Evolutionary conservation across 1,140 invertebrate species (phyloP), one percentile per base, ranked within the genome.

Genomic region (Trypoxylus dichotomus): DNA sequence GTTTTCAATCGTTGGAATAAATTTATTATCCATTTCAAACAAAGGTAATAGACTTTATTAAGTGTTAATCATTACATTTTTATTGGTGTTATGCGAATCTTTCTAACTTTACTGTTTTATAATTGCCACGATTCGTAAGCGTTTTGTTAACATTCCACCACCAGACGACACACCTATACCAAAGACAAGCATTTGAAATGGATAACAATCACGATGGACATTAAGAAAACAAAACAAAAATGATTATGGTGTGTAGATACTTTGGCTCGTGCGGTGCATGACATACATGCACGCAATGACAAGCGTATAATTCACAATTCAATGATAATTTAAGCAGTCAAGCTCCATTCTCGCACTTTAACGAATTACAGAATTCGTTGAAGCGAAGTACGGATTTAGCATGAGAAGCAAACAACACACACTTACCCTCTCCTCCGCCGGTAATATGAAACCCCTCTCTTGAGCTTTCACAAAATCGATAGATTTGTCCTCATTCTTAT

Each of bases 341-440:
- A 68, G 60, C 60, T 7, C 21, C 21, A 24, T 25, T 68, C 11
- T 24, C 24, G 10, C 11, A 13, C 24, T 68, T 13, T 13, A 29
- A 68, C 60, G 7, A 24, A 63, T 13, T 58, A 37, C 15, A 21
- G 15, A 58, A 58, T 58, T 21, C 47, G 21, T 63, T 27, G 60
- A 25, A 29, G 60, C 24, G 24, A 54, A 6, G 8, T 5, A 68
- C 24, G 11, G 19, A 15, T 29, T 68, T 68, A 6, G 60, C 60
- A 68, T 24, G 5, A 13, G 8, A 21, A 68, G 5, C n/a, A 42
- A 37, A 27, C 8, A 74, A 74, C 0, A 74, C 11, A 41, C 41
- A 68, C 95, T 96, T 92, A 97, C 96, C 94, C 95, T 92, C 85
- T 94, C 93, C 91, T 95, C 94, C 85, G 95, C 95, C 85, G 95